Evolutionary conservation across 2,888 invertebrate genomes (phyloP), one percentile per base, ranked within the genome.

Genomic region (Conistra vaccinii): DNA sequence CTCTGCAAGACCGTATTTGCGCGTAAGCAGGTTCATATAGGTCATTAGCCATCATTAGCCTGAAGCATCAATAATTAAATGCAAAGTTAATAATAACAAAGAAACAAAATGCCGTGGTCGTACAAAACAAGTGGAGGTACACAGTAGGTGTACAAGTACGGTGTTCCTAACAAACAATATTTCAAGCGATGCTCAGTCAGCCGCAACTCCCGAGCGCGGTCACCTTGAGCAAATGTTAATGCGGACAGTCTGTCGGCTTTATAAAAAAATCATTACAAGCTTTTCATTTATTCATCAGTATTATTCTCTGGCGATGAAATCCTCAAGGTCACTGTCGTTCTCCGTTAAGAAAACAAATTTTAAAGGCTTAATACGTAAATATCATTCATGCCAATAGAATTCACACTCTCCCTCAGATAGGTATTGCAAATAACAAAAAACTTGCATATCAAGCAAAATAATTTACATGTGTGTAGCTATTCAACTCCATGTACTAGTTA

Each of bases 221-320:
- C 96, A 96, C 96, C 96, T 96, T 96, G 96, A 93, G 92, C 93
- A 92, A 95, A 96, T 96, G 95, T 94, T 95, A 95, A 95, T 94
- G 93, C 94, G 92, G 92, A 94, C 94, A 94, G 91, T 92, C 91
- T 88, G 92, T 91, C 92, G 90, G 90, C 89, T 88, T 90, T 88
- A 91, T 90, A 92, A 92, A 93, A 92, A 93, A 91, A 94, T 91
- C 90, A 92, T 91, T 92, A 91, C 90, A 86, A 91, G 88, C 90
- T 92, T 92, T 93, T 91, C 90, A 92, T 91, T 92, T 92, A 93
- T 92, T 91, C 89, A 88, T 90, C 87, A 88, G 88, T 84, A 90
- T 87, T 85, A 88, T 89, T 89, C 86, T 87, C 87, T 86, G 84
- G 84, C 89, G 86, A 90, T 90, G 85, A 90, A 91, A 90, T 87